Evolutionary conservation across 2,797 vertebrate species (phyloP), one percentile per base, ranked within the genome.

Genomic region (Enteromius argenteus): DNA sequence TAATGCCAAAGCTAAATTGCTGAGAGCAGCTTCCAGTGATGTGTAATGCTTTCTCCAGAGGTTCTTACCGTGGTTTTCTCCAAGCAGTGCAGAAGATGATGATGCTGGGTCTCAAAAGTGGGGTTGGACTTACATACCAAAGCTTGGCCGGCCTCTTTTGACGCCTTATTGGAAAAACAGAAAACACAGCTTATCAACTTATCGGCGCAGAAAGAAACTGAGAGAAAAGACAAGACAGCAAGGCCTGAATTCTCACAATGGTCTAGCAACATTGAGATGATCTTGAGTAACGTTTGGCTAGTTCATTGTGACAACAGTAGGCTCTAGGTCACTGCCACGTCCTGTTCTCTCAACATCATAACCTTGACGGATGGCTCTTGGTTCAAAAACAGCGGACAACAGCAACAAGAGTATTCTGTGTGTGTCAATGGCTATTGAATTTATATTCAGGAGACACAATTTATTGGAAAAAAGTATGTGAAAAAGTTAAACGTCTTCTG

Each of bases 51-150:
- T 64, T 78, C 23, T 79, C 27, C 27, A n/a, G 19, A 79, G 77
- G 27, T 4, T 79, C 97, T 96, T 95, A 98, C 98, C 93, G 98
- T 99, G 74, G 97, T 98, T 92, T 97, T 99, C 94, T 99, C 97
- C 90, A 99, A 95, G 91, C 98, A 99, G 92, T 97, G 96, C 87
- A 98, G 96, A 64, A 99, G 96, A 93, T 99, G 98, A 89, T 98
- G 96, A 83, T 98, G 97, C 44, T 98, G 97, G 8, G 95, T 94
- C 90, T 98, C 96, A 71, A 98, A 97, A 88, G 89, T 95, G 67
- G 96, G 96, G 91, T 96, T 96, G 77, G 92, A 88, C 92, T 97
- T 97, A 89, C 93, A 95, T 90, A 98, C 94, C 93, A 97, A 95
- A 8, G 94, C 96, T 81, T 96, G 95, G 78, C 97, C 97, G 4